These are phyloP conservation scores for Apeltes quadracus DNA, from an alignment of 2,113 vertebrate species.

Conservation along the genomic window DNA sequence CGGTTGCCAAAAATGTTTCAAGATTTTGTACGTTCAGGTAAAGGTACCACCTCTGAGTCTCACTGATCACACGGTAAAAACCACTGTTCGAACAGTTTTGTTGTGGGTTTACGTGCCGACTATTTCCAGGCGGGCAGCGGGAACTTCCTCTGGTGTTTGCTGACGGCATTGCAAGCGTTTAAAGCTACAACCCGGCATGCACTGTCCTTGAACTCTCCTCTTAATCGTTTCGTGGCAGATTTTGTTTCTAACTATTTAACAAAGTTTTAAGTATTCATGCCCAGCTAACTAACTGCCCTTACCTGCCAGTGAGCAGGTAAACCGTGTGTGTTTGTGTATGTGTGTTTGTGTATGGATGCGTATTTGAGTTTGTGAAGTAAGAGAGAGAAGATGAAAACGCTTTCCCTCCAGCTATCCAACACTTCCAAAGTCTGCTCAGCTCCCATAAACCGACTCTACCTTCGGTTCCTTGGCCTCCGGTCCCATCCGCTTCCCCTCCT, in stretches of 20 bases:
- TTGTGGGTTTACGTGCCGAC: neutral
- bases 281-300: neutral
- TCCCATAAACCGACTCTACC: slow-evolving; percentile 44
- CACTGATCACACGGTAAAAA: neutral
- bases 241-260: neutral
- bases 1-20: neutral
- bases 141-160: neutral
- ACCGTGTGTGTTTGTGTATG: slow-evolving; percentile 14
- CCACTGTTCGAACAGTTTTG: neutral
- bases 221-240: neutral
- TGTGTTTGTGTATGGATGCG: slow-evolving; percentile 13
- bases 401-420: slow-evolving; percentile 37
- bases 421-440: slow-evolving; percentile 39
- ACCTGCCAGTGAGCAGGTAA: too few species aligned
- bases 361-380: slow-evolving; percentile 10
- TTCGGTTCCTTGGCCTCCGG: neutral
- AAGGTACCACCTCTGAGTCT: neutral
- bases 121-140: neutral
- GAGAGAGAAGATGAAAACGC: slow-evolving; percentile 59
- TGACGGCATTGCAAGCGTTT: neutral
- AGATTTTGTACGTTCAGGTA: neutral
- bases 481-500: slow-evolving; percentile 44
- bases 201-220: neutral
- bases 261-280: neutral
- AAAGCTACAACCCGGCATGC: neutral